Conservation (phyloP, 2,888 invertebrate species). For the Cantharis flavilabris region DNA sequence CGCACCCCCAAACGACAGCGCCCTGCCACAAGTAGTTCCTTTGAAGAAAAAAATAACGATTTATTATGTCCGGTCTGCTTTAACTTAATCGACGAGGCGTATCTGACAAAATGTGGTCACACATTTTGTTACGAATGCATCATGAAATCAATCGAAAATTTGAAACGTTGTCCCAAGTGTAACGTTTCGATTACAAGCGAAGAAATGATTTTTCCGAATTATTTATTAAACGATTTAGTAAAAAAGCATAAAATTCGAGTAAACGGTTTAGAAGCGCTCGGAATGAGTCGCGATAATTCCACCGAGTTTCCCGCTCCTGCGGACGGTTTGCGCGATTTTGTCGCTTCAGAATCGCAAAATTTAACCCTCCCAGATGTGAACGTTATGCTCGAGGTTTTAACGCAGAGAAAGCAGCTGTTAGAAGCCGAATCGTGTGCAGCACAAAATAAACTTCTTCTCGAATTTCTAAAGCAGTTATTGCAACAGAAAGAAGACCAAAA, state of each 20-base stretch:
- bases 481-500: slow-evolving; percentile 72
- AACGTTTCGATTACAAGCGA: slow-evolving; percentile 70
- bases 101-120: slow-evolving; percentile 91
- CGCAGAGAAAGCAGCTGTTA: slow-evolving; percentile 76
- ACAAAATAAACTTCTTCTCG: slow-evolving; percentile 80
- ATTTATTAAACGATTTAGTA: slow-evolving; percentile 80
- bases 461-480: slow-evolving; percentile 79
- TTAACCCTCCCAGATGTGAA: slow-evolving; percentile 80
- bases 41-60: slow-evolving; percentile 53
- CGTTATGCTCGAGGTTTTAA: slow-evolving; percentile 77
- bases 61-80: slow-evolving; percentile 66
- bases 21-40: slow-evolving; percentile 62
- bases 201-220: slow-evolving; percentile 84
- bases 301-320: slow-evolving; percentile 54
- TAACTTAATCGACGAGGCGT: slow-evolving; percentile 85
- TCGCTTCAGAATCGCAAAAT: slow-evolving; percentile 71
- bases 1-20: slow-evolving; percentile 59
- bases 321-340: slow-evolving; percentile 66
- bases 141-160: slow-evolving; percentile 65
- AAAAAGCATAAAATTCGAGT: slow-evolving; percentile 68
- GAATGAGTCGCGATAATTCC: slow-evolving; percentile 52
- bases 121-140: slow-evolving; percentile 89
- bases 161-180: slow-evolving; percentile 82
- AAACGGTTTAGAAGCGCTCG: slow-evolving; percentile 56
- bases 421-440: slow-evolving; percentile 81